phyloP scores from a whole-genome alignment of 2,888 invertebrate genomes.

The Polydrusus tereticollis region DNA sequence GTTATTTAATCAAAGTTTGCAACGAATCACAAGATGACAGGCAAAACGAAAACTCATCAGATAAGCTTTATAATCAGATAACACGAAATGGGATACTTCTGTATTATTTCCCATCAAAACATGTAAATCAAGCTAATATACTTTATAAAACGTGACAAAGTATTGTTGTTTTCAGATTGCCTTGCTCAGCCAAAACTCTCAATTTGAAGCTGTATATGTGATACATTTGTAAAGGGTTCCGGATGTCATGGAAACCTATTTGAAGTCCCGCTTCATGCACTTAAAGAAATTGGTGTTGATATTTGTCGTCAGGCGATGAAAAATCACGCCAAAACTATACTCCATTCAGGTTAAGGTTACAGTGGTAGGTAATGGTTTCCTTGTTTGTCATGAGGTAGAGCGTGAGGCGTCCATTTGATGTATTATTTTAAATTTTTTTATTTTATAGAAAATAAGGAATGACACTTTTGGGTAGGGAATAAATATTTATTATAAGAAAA shows the following conservation, averaged over 20 bases:
- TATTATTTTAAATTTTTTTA: too few relatives aligned
- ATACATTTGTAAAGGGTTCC: neutral
- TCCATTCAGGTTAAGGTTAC: too few relatives aligned
- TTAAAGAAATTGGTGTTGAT: conserved; percentile 1
- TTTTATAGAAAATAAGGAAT: too few relatives aligned
- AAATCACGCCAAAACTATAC: too few relatives aligned
- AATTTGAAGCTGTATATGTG: neutral
- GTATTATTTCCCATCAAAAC: neutral
- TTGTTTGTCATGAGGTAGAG: too few relatives aligned
- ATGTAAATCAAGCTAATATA: conserved; percentile 9
- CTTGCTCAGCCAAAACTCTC: neutral
- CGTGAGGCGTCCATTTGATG: too few relatives aligned
- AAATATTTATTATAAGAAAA: too few relatives aligned
- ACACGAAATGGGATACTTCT: neutral
- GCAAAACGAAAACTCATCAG: neutral
- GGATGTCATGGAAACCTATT: conserved; percentile 3
- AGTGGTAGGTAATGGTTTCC: too few relatives aligned
- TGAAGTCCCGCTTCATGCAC: neutral
- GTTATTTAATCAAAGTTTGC: too few relatives aligned
- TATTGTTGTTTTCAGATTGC: conserved; percentile 5
- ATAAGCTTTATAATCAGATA: neutral
- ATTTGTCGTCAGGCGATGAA: neutral
- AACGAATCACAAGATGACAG: neutral
- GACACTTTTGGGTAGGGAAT: too few relatives aligned
- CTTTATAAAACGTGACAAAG: conserved; percentile 3